Conservation (phyloP, 2,888 invertebrate species). For the Xestia xanthographa region DNA sequence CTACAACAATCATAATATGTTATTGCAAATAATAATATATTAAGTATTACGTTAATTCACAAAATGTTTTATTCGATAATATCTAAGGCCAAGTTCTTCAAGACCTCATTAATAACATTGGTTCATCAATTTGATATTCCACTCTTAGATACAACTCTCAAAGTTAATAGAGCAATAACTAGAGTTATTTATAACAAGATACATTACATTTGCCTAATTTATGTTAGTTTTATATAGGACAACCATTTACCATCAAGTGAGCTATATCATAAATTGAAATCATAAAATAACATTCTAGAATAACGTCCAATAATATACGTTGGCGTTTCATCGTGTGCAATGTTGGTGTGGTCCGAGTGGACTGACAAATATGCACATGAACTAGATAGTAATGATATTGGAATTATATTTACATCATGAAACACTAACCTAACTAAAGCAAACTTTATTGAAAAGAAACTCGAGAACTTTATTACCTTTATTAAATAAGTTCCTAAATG, state of each 20-base stretch:
- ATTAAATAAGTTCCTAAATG: constrained; percentile 79
- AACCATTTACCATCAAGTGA: constrained; percentile 65
- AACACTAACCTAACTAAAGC: constrained; percentile 37
- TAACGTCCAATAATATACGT: constrained; percentile 36
- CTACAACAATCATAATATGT: not conserved
- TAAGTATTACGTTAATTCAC: not conserved
- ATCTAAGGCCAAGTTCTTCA: not conserved
- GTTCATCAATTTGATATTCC: not conserved
- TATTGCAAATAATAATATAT: not conserved
- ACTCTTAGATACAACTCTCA: constrained; percentile 8
- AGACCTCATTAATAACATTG: not conserved
- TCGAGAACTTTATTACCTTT: constrained; percentile 81
- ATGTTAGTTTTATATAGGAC: constrained; percentile 49
- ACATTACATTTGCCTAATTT: constrained; percentile 44
- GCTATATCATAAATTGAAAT: constrained; percentile 45
- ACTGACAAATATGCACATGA: constrained; percentile 38
- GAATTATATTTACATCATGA: constrained; percentile 47
- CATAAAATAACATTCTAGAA: constrained; percentile 47
- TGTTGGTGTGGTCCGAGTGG: constrained; percentile 14
- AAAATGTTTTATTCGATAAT: not conserved
- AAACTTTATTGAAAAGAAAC: constrained; percentile 77
- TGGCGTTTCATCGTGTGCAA: constrained; percentile 51
- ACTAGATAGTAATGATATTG: constrained; percentile 31
- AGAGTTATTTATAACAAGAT: constrained; percentile 37
- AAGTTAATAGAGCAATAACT: constrained; percentile 18